These are phyloP conservation scores for Xylocopa sonorina DNA, from an alignment of 1,140 invertebrate species.

Conservation along the genomic window DNA sequence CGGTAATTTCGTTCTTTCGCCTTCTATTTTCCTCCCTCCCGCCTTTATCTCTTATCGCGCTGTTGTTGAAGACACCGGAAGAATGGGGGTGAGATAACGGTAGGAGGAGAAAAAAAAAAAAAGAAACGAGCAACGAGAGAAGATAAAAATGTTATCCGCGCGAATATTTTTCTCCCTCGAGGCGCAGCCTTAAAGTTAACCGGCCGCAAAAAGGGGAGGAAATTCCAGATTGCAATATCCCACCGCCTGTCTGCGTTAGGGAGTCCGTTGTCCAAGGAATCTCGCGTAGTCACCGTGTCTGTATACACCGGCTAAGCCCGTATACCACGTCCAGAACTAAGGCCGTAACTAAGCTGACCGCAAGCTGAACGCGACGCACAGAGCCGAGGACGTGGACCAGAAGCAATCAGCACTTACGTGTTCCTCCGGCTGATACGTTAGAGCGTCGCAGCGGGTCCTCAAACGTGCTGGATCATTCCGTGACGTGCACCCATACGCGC, in stretches of 20 bases:
- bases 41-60: no score
- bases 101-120: no score
- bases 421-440: constrained; percentile 40
- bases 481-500: constrained; percentile 36
- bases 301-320: no score
- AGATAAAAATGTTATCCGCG: neutral
- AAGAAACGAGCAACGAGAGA: no score
- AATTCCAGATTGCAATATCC: constrained; percentile 2
- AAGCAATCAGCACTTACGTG: constrained; percentile 61
- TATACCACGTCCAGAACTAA: neutral
- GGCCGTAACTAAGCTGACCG: constrained; percentile 3
- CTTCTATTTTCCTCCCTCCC: neutral
- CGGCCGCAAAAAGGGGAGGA: neutral
- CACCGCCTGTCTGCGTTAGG: neutral
- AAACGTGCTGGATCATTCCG: constrained; percentile 53
- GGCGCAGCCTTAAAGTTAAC: neutral
- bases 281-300: no score
- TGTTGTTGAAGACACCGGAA: no score
- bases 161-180: neutral
- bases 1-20: neutral
- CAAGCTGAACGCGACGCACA: neutral
- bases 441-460: constrained; percentile 28
- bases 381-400: neutral
- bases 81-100: no score
- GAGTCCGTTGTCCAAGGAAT: neutral